Evolutionary conservation across 2,888 invertebrate genomes (phyloP), one percentile per base, ranked within the genome.

Genomic region (Drosophila rellima): DNA sequence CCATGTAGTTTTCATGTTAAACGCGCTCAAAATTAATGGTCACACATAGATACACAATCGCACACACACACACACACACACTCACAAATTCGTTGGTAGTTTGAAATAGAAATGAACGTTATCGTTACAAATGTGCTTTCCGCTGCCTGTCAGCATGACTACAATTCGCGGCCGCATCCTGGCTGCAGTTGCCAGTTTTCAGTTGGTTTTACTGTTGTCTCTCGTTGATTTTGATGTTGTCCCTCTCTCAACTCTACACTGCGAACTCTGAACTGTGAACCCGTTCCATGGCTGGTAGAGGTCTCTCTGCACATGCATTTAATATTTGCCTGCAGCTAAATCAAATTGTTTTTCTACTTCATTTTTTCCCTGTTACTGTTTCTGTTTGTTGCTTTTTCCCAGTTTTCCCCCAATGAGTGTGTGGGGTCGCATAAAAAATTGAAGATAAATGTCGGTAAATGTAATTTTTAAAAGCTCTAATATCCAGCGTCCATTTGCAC

Each of bases 81-180:
- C 20, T 50, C 23, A 45, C n/a, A 17, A 4, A 20, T 50, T 56
- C 51, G 73, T 50, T 68, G 62, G 54, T 61, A 66, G 78, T 75
- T 68, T 74, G 82, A 77, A 85, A 83, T 85, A 85, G 79, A 84
- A 84, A 72, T 75, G 78, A 82, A 81, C 84, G 86, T 84, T 85
- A 85, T 85, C 85, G 86, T 86, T 85, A 85, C 85, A 85, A 85
- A 85, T 85, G 85, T 81, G 80, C 84, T 79, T 85, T 85, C 84
- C 85, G 84, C 86, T 84, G 85, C 67, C 84, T 84, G 82, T 86
- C 85, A 85, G 86, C 84, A 73, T 70, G 67, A 80, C 80, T 69
- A 73, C 78, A 82, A 83, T 76, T 83, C 80, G 81, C 85, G 77
- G 80, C 70, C 78, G 79, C 80, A 67, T 74, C 72, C 67, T 66